Conservation (phyloP, 1,140 invertebrate species). For the Galendromus occidentalis region DNA sequence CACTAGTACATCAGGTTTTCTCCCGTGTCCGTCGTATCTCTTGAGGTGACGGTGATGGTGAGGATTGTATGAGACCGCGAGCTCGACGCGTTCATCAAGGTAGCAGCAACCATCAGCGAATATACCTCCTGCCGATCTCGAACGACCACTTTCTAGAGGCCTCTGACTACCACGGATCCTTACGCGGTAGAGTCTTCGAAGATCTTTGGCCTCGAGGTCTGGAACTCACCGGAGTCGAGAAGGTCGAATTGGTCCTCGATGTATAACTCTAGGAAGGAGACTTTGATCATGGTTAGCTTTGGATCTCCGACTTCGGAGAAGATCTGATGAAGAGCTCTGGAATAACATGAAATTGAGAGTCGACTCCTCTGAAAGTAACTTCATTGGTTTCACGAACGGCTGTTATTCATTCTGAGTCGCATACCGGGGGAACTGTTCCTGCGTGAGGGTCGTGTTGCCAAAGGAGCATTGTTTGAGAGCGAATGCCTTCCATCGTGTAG, state of each 20-base stretch:
- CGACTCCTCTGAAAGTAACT: conserved; percentile 22
- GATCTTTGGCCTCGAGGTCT: conserved; percentile 47
- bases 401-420: conserved; percentile 56
- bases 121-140: conserved; percentile 78
- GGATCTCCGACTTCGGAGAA: conserved; percentile 56
- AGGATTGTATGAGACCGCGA: conserved; percentile 78
- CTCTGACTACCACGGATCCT: conserved; percentile 77
- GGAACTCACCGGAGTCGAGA: conserved; percentile 43
- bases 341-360: neutral
- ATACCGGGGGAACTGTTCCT: conserved; percentile 52
- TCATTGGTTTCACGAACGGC: conserved; percentile 51
- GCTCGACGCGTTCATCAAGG: conserved; percentile 80
- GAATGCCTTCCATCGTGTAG: conserved; percentile 86
- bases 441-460: conserved; percentile 44
- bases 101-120: conserved; percentile 68
- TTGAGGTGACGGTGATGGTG: conserved; percentile 78
- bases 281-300: conserved; percentile 35
- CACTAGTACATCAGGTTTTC: conserved; percentile 75
- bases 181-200: conserved; percentile 34
- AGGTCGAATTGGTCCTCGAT: conserved; percentile 93
- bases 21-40: conserved; percentile 66
- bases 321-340: conserved; percentile 48
- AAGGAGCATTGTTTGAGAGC: conserved; percentile 19
- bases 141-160: conserved; percentile 75
- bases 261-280: conserved; percentile 87